These are phyloP conservation scores for Margaritifera margaritifera DNA, from an alignment of 2,888 invertebrate species.

Conservation along the genomic window DNA sequence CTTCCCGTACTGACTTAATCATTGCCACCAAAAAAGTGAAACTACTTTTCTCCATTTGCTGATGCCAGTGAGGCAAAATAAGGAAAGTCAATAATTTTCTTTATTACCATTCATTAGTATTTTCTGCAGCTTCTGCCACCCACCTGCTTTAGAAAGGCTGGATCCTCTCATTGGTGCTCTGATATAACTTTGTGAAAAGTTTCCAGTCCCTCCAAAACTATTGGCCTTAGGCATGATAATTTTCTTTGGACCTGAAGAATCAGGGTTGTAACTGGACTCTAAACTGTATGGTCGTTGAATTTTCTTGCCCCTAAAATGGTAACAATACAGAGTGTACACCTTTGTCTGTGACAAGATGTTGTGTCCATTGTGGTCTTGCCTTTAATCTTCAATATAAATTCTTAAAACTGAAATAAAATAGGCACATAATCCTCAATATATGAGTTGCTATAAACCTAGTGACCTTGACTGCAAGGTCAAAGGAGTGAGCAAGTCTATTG, in stretches of 20 bases:
- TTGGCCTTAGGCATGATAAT: slow-evolving; percentile 85
- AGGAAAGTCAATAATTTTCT: not conserved
- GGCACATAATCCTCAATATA: no score
- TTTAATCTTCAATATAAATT: no score
- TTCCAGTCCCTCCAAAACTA: slow-evolving; percentile 82
- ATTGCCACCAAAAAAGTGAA: no score
- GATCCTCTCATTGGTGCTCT: slow-evolving; percentile 40
- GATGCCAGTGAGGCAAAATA: slow-evolving; percentile 1
- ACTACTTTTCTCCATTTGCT: no score
- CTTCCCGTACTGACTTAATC: no score
- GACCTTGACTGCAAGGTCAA: no score
- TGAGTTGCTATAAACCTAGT: no score
- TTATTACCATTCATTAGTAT: not conserved
- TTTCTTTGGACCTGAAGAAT: slow-evolving; percentile 65
- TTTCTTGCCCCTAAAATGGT: slow-evolving; percentile 21
- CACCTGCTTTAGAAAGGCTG: slow-evolving; percentile 57
- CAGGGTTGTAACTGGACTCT: slow-evolving; percentile 73
- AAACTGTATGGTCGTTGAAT: slow-evolving; percentile 40
- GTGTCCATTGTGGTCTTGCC: no score
- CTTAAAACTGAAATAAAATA: no score
- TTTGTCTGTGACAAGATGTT: no score
- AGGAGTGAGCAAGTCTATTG: no score
- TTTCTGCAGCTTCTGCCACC: not conserved
- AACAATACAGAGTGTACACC: no score
- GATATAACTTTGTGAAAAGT: slow-evolving; percentile 26